Conservation (phyloP, 1,140 invertebrate species). For the Goniozus legneri region DNA sequence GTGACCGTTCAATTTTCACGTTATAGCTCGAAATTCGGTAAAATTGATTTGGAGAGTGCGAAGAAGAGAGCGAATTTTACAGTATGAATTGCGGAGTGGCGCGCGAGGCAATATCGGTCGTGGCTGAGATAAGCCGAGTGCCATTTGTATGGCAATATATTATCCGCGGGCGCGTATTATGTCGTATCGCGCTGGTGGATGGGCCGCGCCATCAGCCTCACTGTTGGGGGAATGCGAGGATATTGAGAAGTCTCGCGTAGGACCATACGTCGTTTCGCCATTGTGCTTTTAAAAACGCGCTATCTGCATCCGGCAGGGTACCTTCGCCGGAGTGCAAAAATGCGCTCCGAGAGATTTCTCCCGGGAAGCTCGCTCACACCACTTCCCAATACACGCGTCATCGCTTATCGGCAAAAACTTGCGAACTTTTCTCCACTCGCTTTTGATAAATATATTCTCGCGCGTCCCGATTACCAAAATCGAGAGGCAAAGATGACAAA, state of each 20-base stretch:
- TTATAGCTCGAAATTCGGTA: too few species aligned
- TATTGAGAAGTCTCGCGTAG: constrained; percentile 39
- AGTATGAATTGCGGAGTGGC: too few species aligned
- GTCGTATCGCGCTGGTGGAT: constrained; percentile 44
- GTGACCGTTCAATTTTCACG: too few species aligned
- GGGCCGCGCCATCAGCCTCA: constrained; percentile 50
- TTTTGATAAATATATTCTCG: constrained; percentile 21
- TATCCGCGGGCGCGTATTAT: constrained; percentile 38
- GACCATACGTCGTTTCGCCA: constrained; percentile 35
- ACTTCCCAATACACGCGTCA: constrained; percentile 6
- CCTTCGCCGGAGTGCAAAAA: constrained; percentile 45
- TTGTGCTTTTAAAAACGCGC: constrained; percentile 27
- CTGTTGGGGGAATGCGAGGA: too few species aligned
- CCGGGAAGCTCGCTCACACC: constrained; percentile 39
- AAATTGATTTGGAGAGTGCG: too few species aligned
- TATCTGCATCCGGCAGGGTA: constrained; percentile 54
- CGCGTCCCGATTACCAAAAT: constrained; percentile 7
- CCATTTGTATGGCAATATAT: constrained; percentile 48
- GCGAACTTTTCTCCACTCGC: not conserved
- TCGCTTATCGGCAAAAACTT: constrained; percentile 17
- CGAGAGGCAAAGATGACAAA: too few species aligned
- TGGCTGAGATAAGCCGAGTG: constrained; percentile 22
- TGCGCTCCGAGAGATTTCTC: constrained; percentile 47
- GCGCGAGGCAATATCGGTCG: constrained; percentile 22
- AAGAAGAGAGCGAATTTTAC: too few species aligned